These are phyloP conservation scores for Tarsius wallacei DNA, from an alignment of 2,797 vertebrate genomes.

Conservation along the genomic window DNA sequence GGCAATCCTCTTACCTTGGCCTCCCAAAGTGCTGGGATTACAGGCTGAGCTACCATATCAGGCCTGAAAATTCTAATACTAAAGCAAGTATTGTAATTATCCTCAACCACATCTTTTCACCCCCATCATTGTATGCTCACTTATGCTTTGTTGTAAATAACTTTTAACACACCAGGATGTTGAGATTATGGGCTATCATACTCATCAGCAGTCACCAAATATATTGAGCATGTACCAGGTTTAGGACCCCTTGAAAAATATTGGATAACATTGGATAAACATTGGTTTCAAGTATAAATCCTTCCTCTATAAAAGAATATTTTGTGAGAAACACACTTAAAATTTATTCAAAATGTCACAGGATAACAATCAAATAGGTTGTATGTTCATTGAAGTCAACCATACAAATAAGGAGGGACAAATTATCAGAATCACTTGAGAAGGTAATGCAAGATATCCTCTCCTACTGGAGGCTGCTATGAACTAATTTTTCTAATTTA, in stretches of 20 bases:
- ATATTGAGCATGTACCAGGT: neutral
- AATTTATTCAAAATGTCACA: neutral
- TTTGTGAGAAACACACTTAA: neutral
- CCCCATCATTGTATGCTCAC: rapidly evolving
- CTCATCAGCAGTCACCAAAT: neutral
- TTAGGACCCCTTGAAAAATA: neutral
- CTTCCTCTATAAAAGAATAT: neutral
- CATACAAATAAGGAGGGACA: too few relatives aligned
- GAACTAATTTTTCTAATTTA: too few relatives aligned
- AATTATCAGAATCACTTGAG: too few relatives aligned
- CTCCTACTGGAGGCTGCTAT: too few relatives aligned
- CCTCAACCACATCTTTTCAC: neutral
- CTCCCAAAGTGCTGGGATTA: too few relatives aligned
- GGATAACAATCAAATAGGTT: neutral
- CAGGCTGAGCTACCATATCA: too few relatives aligned
- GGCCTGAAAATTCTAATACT: neutral
- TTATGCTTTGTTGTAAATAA: neutral
- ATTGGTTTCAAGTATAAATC: neutral
- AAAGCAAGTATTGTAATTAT: neutral
- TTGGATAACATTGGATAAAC: neutral
- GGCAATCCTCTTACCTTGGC: too few relatives aligned
- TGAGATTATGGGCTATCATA: neutral
- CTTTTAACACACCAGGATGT: neutral
- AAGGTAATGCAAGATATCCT: too few relatives aligned
- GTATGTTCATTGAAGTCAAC: neutral